Percentiles rank a stretch among this genome's conserved stretches.
Conservation (phyloP, 1,140 invertebrate genomes). For the Apis laboriosa region DNA sequence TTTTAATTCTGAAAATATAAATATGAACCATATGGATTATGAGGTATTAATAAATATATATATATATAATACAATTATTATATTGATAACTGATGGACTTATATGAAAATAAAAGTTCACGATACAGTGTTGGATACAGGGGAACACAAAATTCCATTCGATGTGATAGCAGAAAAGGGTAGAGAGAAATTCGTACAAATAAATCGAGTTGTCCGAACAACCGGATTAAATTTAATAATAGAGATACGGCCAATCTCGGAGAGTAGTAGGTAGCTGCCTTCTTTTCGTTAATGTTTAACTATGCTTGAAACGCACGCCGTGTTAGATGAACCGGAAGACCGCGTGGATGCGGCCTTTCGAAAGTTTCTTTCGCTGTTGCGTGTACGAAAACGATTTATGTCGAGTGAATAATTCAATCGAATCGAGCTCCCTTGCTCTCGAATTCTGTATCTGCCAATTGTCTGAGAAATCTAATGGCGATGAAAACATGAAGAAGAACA, state of each 20-base stretch:
- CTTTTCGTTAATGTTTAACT: conserved; percentile 71
- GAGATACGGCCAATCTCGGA: conserved; percentile 70
- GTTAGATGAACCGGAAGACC: conserved; percentile 38
- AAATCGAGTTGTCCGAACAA: conserved; percentile 59
- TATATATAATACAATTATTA: not conserved
- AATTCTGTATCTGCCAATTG: not conserved
- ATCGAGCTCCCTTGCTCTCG: not conserved
- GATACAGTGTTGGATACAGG: not conserved
- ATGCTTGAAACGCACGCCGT: conserved; percentile 55
- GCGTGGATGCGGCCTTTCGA: conserved; percentile 30
- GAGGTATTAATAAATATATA: too few relatives aligned
- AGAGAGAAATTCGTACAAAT: conserved; percentile 41
- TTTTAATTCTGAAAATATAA: too few relatives aligned
- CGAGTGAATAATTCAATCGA: conserved; percentile 20
- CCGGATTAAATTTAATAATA: conserved; percentile 75
- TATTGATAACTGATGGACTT: not conserved
- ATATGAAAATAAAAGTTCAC: too few relatives aligned
- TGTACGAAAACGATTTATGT: conserved; percentile 32
- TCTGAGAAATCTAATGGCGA: not conserved
- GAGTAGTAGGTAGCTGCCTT: conserved; percentile 56
- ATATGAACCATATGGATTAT: too few relatives aligned
- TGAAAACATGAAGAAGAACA: not conserved
- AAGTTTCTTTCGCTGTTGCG: conserved; percentile 31
- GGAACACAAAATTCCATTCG: not conserved
- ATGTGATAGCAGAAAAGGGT: not conserved